Evolutionary conservation across 2,888 invertebrate genomes (phyloP), one percentile per base, ranked within the genome.

Genomic region (Julus scanicus): DNA sequence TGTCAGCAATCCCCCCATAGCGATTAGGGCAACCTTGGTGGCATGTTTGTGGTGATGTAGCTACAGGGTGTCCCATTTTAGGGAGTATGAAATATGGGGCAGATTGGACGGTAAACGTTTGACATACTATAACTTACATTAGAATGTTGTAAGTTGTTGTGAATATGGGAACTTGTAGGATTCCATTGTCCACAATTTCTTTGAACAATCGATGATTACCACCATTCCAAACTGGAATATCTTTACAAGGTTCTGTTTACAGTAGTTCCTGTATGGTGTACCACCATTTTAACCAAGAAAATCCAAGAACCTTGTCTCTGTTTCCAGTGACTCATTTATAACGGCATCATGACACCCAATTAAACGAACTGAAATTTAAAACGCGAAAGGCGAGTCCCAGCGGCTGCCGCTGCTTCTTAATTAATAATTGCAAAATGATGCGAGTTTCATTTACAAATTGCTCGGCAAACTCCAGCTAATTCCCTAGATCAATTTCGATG

Each of bases 381-480:
- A 3, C 57, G 17, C 6, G n/a, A 57, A 57, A 9, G n/a, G 1
- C n/a, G 57, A 9, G n/a, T 9, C n/a, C 13, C 57, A 57, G 6
- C 5, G 13, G n/a, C 57, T 53, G 53, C 57, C n/a, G 9, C n/a
- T 57, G 17, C 57, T n/a, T 57, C 57, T 2, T n/a, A 57, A 57
- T 57, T 57, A 57, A 57, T 57, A 57, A 57, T 57, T 57, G 57
- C 57, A 17, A n/a, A 57, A 57, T 57, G 57, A 57, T 57, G 57
- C 2, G 57, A 57, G 57, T 57, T 11, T 57, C 57, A 57, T 57
- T 57, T n/a, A n/a, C 57, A 57, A 57, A 57, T 57, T 57, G 57
- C 57, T 57, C 57, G n/a, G 17, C 57, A 57, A 15, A n/a, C 17
- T 57, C n/a, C n/a, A 57, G 57, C n/a, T 57, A 57, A 57, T 53